phyloP scores from a whole-genome alignment of 1,140 invertebrate genomes.

The Leptinotarsa lineolata region DNA sequence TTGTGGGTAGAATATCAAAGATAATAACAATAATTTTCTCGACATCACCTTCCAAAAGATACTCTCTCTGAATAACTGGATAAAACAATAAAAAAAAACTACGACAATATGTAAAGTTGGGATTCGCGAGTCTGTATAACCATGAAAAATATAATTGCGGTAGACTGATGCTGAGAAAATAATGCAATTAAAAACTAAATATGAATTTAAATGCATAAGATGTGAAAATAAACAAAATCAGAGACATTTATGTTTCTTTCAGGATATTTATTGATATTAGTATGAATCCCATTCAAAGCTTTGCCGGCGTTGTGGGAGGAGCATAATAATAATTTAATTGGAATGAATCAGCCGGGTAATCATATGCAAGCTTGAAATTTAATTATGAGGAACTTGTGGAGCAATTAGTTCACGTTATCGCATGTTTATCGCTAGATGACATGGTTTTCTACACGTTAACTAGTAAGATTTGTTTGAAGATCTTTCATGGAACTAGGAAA shows the following conservation, averaged over 20 bases:
- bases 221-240: conserved; percentile 24
- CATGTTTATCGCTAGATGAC: neutral
- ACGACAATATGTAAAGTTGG: neutral
- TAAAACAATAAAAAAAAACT: neutral
- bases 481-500: too few species aligned
- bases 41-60: neutral
- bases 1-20: too few species aligned
- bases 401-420: neutral
- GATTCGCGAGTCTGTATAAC: neutral
- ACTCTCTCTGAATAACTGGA: neutral
- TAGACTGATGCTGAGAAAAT: conserved; percentile 20
- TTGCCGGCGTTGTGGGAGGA: conserved; percentile 23
- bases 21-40: neutral
- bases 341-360: conserved; percentile 13
- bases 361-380: conserved; percentile 13
- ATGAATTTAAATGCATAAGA: conserved; percentile 30
- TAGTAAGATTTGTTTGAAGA: too few species aligned
- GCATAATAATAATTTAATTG: conserved; percentile 22
- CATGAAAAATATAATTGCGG: conserved; percentile 14
- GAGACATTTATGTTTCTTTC: conserved; percentile 25
- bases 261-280: conserved; percentile 28
- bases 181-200: conserved; percentile 29
- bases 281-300: conserved; percentile 9
- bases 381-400: neutral
- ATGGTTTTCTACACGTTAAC: neutral